Percentiles rank a stretch among this genome's conserved stretches.
phyloP scores from a whole-genome alignment of 1,140 invertebrate species.

The Araneus ventricosus region DNA sequence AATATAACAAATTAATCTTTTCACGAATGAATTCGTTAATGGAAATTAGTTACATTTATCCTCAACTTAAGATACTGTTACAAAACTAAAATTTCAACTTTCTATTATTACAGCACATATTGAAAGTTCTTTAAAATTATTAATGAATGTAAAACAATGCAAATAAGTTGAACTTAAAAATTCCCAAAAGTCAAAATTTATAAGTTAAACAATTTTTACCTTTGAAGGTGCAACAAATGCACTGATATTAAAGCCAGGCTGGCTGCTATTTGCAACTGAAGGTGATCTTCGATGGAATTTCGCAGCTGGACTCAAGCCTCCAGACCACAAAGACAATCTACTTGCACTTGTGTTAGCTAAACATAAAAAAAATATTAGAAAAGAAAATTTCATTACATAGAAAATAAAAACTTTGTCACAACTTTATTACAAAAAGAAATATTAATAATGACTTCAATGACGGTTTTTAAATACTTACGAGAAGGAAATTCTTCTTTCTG shows the following conservation, averaged over 20 bases:
- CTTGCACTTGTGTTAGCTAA: slow-evolving; percentile 32
- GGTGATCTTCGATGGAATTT: slow-evolving; percentile 33
- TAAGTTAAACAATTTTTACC: neutral
- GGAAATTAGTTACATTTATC: no score
- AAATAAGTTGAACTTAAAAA: neutral
- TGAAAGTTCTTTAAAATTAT: neutral
- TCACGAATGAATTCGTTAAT: no score
- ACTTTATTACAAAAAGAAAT: neutral
- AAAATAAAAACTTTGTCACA: no score
- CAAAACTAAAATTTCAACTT: neutral
- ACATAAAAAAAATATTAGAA: neutral
- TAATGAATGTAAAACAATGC: neutral
- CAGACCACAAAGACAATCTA: slow-evolving; percentile 55
- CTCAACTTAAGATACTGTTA: no score
- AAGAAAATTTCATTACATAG: no score
- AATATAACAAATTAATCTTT: no score
- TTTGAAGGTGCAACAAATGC: slow-evolving; percentile 59
- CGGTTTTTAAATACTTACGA: neutral
- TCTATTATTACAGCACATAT: neutral
- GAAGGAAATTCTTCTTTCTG: slow-evolving; percentile 24
- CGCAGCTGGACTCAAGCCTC: neutral
- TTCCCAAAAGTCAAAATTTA: no score
- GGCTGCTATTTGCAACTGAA: slow-evolving; percentile 18
- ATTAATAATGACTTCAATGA: neutral
- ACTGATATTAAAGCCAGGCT: slow-evolving; percentile 56